A percentile compares a stretch with the other conserved stretches of the same genome.
Conservation (phyloP, 2,113 vertebrate species). For the Cygnus atratus region DNA sequence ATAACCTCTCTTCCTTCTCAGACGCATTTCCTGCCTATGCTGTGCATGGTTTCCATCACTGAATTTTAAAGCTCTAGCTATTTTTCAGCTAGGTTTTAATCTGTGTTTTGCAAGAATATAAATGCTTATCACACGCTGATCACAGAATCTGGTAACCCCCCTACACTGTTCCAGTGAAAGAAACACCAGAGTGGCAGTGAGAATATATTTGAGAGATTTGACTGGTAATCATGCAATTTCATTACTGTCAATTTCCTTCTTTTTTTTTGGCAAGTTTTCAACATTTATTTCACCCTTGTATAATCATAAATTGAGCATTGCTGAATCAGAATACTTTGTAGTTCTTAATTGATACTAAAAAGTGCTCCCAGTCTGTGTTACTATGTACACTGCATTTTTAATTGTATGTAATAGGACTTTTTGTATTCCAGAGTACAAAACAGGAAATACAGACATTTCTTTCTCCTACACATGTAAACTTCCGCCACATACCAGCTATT, state of each 20-base stretch:
- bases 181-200: not conserved
- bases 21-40: not conserved
- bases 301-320: not conserved
- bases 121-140: not conserved
- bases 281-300: not conserved
- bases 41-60: not conserved
- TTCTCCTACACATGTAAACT: not conserved
- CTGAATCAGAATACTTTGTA: not conserved
- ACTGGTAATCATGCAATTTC: not conserved
- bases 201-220: not conserved
- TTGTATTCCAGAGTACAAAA: not conserved
- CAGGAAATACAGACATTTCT: not conserved
- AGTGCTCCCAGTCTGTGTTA: not conserved
- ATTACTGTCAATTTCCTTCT: not conserved
- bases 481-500: not conserved
- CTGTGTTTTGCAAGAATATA: not conserved
- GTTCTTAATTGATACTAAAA: not conserved
- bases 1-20: not conserved
- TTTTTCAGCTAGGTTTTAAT: constrained; percentile 13
- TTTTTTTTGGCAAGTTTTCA: not conserved
- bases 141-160: not conserved
- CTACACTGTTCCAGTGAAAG: not conserved
- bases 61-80: not conserved
- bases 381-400: not conserved
- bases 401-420: not conserved